Evolutionary conservation across 2,797 vertebrate genomes (phyloP), one percentile per base, ranked within the genome.

Genomic region (Mormyrus hasselquistii): DNA sequence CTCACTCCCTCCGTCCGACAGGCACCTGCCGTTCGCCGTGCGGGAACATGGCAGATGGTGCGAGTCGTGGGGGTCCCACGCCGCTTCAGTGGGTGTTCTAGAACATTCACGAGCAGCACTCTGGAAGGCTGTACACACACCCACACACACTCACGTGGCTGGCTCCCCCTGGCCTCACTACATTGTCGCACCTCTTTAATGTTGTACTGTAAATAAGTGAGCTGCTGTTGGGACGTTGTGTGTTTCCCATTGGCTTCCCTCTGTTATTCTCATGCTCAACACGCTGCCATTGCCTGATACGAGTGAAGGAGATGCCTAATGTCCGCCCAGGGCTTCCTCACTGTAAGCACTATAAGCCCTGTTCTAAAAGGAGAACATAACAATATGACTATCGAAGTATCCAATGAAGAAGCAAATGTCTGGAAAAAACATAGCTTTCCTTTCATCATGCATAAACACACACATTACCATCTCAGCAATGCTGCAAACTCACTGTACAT

Each of bases 21-120:
- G 93, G 88, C 91, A 44, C 22, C 59, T 69, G 57, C 88, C 44
- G 49, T 94, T 94, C 95, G 95, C 94, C 92, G 93, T 91, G 92
- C 91, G 47, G 93, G 94, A 94, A 96, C 94, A 96, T 88, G 94
- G 94, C 96, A 96, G 96, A 97, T 96, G 96, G 96, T 92, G 90
- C 90, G 89, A 92, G 94, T 93, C 93, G 92, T 91, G 92, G 88
- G 93, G 95, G 94, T 92, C 93, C 93, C 93, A 90, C 92, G 92
- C 91, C 90, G 91, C 91, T 93, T 91, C 95, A 93, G 92, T 92
- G 59, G 92, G 94, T 93, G 93, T 91, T 91, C 92, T 87, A 93
- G 91, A 92, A 90, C 88, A 90, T 73, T 91, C 86, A 91, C 87
- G 89, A 90, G 83, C 89, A 47, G 69, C 85, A 90, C 89, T 88